Base-by-base conservation (phyloP, 2,797 vertebrate species). In the Anguilla pacifica region DNA sequence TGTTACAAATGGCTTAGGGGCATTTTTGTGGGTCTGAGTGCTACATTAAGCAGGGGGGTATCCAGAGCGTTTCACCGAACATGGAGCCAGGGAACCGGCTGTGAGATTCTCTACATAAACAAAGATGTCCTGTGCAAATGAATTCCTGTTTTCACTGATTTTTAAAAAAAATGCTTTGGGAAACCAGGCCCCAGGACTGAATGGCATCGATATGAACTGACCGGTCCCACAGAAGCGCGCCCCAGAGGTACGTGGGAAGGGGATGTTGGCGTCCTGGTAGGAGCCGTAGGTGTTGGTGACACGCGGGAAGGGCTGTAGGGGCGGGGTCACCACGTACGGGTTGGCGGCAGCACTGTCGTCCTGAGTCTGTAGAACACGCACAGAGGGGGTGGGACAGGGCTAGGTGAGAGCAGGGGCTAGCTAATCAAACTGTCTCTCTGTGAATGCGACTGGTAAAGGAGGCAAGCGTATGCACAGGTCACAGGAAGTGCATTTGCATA, bases 191-290 rank as follows among this genome's bases (percentile, higher is more conserved):
- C 64, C 83, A 84, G 28, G 6, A 31, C 22, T 11, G 57, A 19
- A 25, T 19, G 25, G 6, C 31, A 7, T 72, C 22, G 53, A 57
- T 28, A 25, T 10, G 64, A 55, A 49, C 86, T 87, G 59, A 98
- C 97, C 97, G 95, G 97, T 97, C 88, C 98, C 98, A 87, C 98
- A 99, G 93, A 99, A 99, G 83, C 98, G 97, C 55, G 98, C 98
- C 43, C 98, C 98, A 0, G 98, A 99, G 1, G 98, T 99, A 15
- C 98, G 96, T 43, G 98, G 98, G 90, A 99, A 99, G 0, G 98
- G 98, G 92, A 99, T 98, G 92, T 99, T 99, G 22, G 98, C 97
- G 51, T 99, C 98, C 95, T 96, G 98, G 89, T 99, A 99, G 9
- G 98, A 99, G 15, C 98, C 98, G 0, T 99, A 99, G 0, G 98